Evolutionary conservation across 2,888 invertebrate species (phyloP).

Genomic region (Amiota communis): DNA sequence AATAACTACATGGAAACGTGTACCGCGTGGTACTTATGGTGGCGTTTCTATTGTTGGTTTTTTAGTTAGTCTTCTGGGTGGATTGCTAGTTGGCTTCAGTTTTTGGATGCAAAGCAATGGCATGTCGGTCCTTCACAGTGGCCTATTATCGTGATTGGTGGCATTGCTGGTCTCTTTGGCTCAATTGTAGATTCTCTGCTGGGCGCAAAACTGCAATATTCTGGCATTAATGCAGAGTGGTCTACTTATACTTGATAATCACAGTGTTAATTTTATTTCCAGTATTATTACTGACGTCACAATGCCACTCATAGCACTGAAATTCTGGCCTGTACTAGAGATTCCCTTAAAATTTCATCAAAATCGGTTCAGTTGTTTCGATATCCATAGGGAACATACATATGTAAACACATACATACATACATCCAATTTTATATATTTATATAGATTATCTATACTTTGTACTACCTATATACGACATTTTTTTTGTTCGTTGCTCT

Average conservation of each 20-base stretch:
- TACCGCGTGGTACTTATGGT: conserved; percentile 92
- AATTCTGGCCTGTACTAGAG: conserved; percentile 76
- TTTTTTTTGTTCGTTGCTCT: too few relatives aligned
- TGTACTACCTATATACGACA: too few relatives aligned
- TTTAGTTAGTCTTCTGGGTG: conserved; percentile 74
- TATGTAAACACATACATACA: too few relatives aligned
- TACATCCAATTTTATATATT: too few relatives aligned
- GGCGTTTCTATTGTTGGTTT: conserved; percentile 82
- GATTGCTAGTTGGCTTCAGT: conserved; percentile 79
- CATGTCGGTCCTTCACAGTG: conserved; percentile 82
- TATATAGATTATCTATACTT: too few relatives aligned
- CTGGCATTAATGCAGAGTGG: conserved; percentile 86
- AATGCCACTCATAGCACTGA: conserved; percentile 79
- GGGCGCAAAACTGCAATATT: conserved; percentile 90
- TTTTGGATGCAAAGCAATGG: conserved; percentile 80
- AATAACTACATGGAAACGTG: conserved; percentile 82
- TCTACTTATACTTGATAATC: conserved; percentile 84
- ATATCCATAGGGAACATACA: too few relatives aligned
- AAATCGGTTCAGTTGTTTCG: too few relatives aligned
- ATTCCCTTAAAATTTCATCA: too few relatives aligned
- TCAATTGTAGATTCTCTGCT: conserved; percentile 87
- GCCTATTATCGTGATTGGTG: conserved; percentile 84
- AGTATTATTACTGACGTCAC: conserved; percentile 83
- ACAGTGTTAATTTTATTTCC: conserved; percentile 89
- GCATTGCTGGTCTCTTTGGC: conserved; percentile 84